These are phyloP conservation scores for Xenopus borealis DNA, from an alignment of 2,113 vertebrate species.

Conservation along the genomic window DNA sequence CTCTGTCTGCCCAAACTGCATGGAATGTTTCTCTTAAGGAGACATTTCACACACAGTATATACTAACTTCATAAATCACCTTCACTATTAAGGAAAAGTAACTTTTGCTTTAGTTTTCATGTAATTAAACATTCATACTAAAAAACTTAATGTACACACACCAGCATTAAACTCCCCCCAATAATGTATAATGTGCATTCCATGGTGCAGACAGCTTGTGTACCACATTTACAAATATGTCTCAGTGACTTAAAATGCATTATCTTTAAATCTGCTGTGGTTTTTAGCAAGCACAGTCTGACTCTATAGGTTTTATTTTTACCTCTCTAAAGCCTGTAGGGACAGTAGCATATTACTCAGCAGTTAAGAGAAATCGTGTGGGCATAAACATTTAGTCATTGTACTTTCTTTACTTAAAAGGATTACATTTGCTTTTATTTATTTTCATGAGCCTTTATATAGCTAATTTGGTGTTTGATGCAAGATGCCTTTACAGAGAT, in stretches of 20 bases:
- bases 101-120: slow-evolving; percentile 28
- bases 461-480: neutral
- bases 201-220: slow-evolving; percentile 32
- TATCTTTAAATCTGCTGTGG: slow-evolving; percentile 40
- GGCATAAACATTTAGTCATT: neutral
- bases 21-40: slow-evolving; percentile 39
- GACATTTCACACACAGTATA: slow-evolving; percentile 40
- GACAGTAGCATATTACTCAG: slow-evolving; percentile 17
- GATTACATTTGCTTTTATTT: slow-evolving; percentile 17
- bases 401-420: neutral
- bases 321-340: slow-evolving; percentile 9
- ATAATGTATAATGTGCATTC: slow-evolving; percentile 36
- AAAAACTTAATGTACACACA: slow-evolving; percentile 41
- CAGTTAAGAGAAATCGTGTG: neutral
- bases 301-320: slow-evolving; percentile 27
- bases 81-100: slow-evolving; percentile 26
- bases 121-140: slow-evolving; percentile 45
- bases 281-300: slow-evolving; percentile 22
- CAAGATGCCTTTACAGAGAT: too few species aligned
- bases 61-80: slow-evolving; percentile 45
- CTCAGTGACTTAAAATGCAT: slow-evolving; percentile 35
- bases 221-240: slow-evolving; percentile 25
- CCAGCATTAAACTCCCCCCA: slow-evolving; percentile 8
- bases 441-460: slow-evolving; percentile 31
- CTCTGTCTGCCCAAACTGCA: slow-evolving; percentile 38